Conservation (phyloP, 1,140 invertebrate genomes). For the Cyclargus thomasi region DNA sequence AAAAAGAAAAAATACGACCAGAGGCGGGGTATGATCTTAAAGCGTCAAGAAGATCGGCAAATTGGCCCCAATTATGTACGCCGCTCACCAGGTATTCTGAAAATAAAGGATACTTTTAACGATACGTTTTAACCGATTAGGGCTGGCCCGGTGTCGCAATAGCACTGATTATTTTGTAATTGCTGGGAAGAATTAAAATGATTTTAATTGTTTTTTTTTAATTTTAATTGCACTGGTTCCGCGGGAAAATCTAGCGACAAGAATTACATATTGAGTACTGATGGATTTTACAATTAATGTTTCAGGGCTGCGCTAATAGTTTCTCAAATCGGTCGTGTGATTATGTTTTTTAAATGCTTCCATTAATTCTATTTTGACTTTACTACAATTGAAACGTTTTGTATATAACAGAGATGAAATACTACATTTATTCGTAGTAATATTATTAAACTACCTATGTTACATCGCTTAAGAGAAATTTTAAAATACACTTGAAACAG, state of each 20-base stretch:
- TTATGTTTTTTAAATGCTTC: too few species aligned
- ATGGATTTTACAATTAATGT: not conserved
- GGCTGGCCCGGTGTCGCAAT: constrained; percentile 6
- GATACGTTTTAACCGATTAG: constrained; percentile 10
- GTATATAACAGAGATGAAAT: too few species aligned
- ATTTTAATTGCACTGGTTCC: not conserved
- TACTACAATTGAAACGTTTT: too few species aligned
- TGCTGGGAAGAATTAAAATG: constrained; percentile 18
- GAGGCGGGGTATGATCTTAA: constrained; percentile 18
- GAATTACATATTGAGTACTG: not conserved
- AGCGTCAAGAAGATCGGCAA: constrained; percentile 23
- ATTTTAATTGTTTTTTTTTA: too few species aligned
- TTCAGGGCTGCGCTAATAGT: not conserved
- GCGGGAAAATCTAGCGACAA: not conserved
- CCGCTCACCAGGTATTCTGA: constrained; percentile 8
- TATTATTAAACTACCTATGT: too few species aligned
- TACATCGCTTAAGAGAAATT: too few species aligned
- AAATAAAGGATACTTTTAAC: constrained; percentile 16
- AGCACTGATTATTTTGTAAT: constrained; percentile 11
- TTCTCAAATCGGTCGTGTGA: too few species aligned
- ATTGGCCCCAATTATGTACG: constrained; percentile 20
- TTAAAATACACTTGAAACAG: too few species aligned
- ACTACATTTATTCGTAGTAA: too few species aligned
- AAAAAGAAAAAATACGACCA: constrained; percentile 12
- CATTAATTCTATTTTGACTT: too few species aligned